Base-by-base conservation (phyloP, 2,888 invertebrate genomes). In the Callosobruchus maculatus region DNA sequence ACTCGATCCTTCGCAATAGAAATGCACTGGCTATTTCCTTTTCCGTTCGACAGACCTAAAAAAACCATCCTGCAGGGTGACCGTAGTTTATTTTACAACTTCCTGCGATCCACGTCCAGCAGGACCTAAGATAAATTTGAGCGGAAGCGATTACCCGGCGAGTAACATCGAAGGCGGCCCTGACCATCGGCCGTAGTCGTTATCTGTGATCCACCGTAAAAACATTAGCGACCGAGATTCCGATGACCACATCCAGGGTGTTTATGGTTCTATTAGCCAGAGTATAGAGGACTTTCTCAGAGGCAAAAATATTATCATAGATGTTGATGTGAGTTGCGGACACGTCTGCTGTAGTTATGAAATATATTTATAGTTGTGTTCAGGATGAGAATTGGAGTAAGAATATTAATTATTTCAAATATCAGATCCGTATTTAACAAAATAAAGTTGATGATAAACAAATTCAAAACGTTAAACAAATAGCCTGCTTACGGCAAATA, bases 61-160 rank as follows among this genome's bases (percentile, higher is more conserved):
- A 49, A 49, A 49, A 18, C 13, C 49, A 49, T 49, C 49, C 49
- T 49, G 49, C 49, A 18, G 49, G 13, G 49, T 49, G 49, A 49
- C 49, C 68, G 20, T 21, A 21, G 68, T 68, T 68, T 68, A 68
- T 20, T 68, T 68, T 68, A 68, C 68, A 68, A 68, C 68, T 68
- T 68, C 68, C 68, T 22, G 68, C 13, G 21, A 21, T 68, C 21
- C 2, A 68, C 22, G 22, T 68, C 68, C 21, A 21, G 68, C 68
- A 18, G 5, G 22, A 68, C 21, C 7, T 22, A 68, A 1, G 68
- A 68, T 68, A 22, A 68, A 68, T 21, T 21, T 22, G 68, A 18
- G 21, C 68, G 68, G 68, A 68, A 68, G 22, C 68, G 68, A 68
- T 68, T 68, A 68, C 68, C 5, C 68, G 13, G 49, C 68, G 22